These are phyloP conservation scores for Dendrolimus houi DNA, from an alignment of 2,888 invertebrate genomes.

Conservation along the genomic window DNA sequence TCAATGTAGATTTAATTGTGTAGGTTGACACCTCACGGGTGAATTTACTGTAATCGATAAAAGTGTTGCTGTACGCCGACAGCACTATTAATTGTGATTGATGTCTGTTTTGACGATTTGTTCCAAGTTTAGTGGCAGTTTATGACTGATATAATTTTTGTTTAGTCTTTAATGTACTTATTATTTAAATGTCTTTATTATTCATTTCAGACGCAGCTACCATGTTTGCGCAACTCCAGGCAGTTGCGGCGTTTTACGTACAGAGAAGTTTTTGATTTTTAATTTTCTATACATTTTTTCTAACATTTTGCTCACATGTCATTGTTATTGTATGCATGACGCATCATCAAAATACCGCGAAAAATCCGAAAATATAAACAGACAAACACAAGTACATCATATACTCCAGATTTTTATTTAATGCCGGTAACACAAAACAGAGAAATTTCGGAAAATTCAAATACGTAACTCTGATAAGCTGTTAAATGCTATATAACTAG, in stretches of 20 bases:
- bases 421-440: too few relatives aligned
- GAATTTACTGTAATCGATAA: slow-evolving; percentile 43
- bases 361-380: too few relatives aligned
- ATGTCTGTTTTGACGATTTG: slow-evolving; percentile 30
- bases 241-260: slow-evolving; percentile 1
- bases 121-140: slow-evolving; percentile 1
- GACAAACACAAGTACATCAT: too few relatives aligned
- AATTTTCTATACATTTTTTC: slow-evolving; percentile 1
- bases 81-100: slow-evolving; percentile 52
- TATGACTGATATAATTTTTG: background rate
- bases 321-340: too few relatives aligned
- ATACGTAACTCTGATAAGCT: too few relatives aligned
- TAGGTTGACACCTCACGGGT: slow-evolving; percentile 22
- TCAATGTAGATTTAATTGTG: slow-evolving; percentile 40
- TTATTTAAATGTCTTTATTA: background rate
- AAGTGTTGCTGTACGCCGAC: slow-evolving; percentile 37
- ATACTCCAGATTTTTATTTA: too few relatives aligned
- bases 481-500: too few relatives aligned
- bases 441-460: too few relatives aligned
- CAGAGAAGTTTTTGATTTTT: slow-evolving; percentile 23
- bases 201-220: slow-evolving; percentile 18
- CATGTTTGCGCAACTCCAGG: background rate
- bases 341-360: too few relatives aligned
- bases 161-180: background rate
- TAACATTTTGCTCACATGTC: too few relatives aligned